Base-by-base conservation (phyloP, 2,797 vertebrate genomes). In the Adelosebastes latens region DNA sequence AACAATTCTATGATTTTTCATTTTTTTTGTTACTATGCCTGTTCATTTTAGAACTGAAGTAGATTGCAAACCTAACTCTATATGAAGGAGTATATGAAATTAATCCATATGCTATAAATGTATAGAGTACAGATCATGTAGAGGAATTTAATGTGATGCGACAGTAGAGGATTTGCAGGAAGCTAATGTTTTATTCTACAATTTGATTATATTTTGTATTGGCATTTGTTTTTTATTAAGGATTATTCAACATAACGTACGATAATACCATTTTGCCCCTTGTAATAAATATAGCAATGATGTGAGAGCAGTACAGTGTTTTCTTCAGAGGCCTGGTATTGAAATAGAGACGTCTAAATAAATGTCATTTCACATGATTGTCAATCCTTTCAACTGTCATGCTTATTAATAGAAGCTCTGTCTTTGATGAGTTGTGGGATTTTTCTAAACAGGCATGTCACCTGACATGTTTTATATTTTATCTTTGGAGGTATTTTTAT, bases 281-380 rank as follows among this genome's bases (percentile, higher is more conserved):
- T 31, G 22, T 55, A 14, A 53, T 64, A 67, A 75, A 82, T 46
- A 24, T 9, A 64, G 69, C n/a, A 8, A 3, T n/a, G 61, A 62
- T 70, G 56, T 68, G 3, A 34, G 55, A 75, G 79, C 25, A 32
- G 49, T 3, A 53, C 34, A 61, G 53, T 70, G 39, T 46, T 75
- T 65, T 82, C 69, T 68, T 82, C 72, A 74, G 73, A 78, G 49
- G 73, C 46, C 39, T 64, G 53, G 2, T 56, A 25, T 32, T 68
- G 55, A 81, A 83, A 85, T 60, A 76, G 74, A 83, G 71, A 77
- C 4, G 4, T 86, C 83, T 89, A 88, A 92, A 89, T 89, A 82
- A 86, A 90, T 80, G 75, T 82, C 68, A 62, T 84, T 84, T 80
- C 81, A 85, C 64, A 74, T 77, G 49, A 81, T 70, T 84, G 72